Percentiles rank a stretch among this genome's conserved stretches.
These are phyloP conservation scores for Caracal caracal DNA, from an alignment of 2,113 vertebrate genomes.

Conservation along the genomic window DNA sequence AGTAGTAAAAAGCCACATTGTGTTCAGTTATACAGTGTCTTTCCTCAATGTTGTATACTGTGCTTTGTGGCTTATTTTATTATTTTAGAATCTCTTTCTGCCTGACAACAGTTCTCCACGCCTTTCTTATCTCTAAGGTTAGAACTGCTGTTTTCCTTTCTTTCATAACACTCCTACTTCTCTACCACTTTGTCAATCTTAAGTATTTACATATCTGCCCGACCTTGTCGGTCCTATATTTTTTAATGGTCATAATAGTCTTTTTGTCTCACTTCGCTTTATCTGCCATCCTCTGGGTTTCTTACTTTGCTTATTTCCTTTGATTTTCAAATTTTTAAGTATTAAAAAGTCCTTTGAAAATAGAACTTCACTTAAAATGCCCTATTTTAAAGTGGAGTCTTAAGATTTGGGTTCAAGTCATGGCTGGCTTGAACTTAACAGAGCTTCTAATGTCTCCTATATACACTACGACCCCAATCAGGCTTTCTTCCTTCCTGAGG, in stretches of 20 bases:
- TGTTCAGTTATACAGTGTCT: not conserved
- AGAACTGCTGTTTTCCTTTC: not conserved
- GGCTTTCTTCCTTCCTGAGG: not conserved
- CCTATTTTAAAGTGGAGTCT: not conserved
- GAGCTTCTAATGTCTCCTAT: not conserved
- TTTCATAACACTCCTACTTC: not conserved
- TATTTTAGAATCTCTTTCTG: not conserved
- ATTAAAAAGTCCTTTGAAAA: not conserved
- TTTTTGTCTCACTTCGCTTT: not conserved
- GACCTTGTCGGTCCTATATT: not conserved
- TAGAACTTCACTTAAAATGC: not conserved
- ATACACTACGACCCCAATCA: not conserved
- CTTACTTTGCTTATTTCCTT: not conserved
- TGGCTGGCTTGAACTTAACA: not conserved
- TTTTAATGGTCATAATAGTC: not conserved
- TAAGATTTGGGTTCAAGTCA: not conserved
- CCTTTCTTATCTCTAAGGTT: not conserved
- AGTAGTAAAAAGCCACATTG: not conserved
- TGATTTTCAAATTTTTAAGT: conserved; percentile 13
- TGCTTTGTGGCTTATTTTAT: not conserved
- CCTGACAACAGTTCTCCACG: not conserved
- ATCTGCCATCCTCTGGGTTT: not conserved
- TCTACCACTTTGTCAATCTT: not conserved
- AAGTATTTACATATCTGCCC: not conserved
- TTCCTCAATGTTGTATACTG: not conserved